Base-by-base conservation (phyloP, 2,888 invertebrate species). In the Blastobasis adustella region DNA sequence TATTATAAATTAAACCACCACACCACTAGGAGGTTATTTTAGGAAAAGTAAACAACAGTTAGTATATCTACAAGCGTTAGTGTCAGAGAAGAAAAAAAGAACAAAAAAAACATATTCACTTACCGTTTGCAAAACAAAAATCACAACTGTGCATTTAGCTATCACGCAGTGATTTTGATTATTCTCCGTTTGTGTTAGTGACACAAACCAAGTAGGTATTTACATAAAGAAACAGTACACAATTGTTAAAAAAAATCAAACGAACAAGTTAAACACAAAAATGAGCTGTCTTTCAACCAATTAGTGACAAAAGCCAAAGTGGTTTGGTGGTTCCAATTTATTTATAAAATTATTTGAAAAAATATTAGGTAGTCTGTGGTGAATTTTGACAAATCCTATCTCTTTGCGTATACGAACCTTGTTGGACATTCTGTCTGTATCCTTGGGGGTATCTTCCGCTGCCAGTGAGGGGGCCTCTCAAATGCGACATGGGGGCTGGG, bases 371-470 rank as follows among this genome's bases (percentile, higher is more conserved):
- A 23, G 23, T 23, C 23, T 23, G 23, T 23, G 23, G 23, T 23
- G 23, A 23, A 23, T 23, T 23, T 23, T 23, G 23, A 54, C 57
- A 66, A 72, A 80, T 77, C 79, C 81, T 81, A 79, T 82, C 80
- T 83, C 81, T 58, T 64, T 69, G 74, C 73, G 75, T 73, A 74
- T 80, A 87, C 85, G 80, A 82, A 89, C 89, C 89, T 89, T 89
- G 89, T 55, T 86, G 88, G 61, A 78, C 79, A 58, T 87, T 87
- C 55, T 79, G 89, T 58, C 89, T 73, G 66, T 87, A 86, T 63
- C 87, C 88, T 53, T 76, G 83, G 0, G 86, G 86, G 59, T 84
- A 84, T 65, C 89, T 67, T 49, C 86, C 87, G 61, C 87, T 88
- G 61, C 88, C 88, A 6, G 82, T 57, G 45, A 84, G 66, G 8